Evolutionary conservation across 1,140 invertebrate species (phyloP).

Genomic region (Drosophila tropicalis): DNA sequence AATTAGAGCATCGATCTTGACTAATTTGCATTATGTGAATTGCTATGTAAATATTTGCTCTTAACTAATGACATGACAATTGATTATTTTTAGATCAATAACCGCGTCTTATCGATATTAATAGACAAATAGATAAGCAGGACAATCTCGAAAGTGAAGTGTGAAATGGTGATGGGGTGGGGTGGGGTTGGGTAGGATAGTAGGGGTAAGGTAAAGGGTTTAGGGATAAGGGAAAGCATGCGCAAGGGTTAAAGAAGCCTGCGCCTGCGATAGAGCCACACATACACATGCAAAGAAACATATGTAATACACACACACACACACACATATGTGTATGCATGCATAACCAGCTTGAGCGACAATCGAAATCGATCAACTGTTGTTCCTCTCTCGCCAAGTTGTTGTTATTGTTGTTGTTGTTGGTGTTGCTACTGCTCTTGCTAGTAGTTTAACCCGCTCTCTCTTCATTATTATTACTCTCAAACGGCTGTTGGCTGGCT

Average conservation of each 20-base stretch:
- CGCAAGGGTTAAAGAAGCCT: conserved; percentile 34
- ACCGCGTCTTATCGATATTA: conserved; percentile 31
- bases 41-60: conserved; percentile 50
- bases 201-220: conserved; percentile 14
- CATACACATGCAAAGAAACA: background rate
- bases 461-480: background rate
- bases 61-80: conserved; percentile 6
- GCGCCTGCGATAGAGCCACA: conserved; percentile 6
- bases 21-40: conserved; percentile 66
- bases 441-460: conserved; percentile 8
- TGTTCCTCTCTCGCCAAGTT: conserved; percentile 27
- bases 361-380: conserved; percentile 15
- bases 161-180: too few species aligned
- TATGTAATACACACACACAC: background rate
- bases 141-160: background rate
- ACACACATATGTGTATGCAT: background rate
- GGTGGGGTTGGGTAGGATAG: too few species aligned
- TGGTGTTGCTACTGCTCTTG: background rate
- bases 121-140: conserved; percentile 37
- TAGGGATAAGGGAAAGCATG: background rate
- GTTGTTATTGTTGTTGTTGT: conserved; percentile 23
- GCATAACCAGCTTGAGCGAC: conserved; percentile 25
- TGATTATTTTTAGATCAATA: conserved; percentile 46
- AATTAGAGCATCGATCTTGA: conserved; percentile 56
- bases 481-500: conserved; percentile 23